phyloP scores from a whole-genome alignment of 2,888 invertebrate species.

The Eulithis testata region DNA sequence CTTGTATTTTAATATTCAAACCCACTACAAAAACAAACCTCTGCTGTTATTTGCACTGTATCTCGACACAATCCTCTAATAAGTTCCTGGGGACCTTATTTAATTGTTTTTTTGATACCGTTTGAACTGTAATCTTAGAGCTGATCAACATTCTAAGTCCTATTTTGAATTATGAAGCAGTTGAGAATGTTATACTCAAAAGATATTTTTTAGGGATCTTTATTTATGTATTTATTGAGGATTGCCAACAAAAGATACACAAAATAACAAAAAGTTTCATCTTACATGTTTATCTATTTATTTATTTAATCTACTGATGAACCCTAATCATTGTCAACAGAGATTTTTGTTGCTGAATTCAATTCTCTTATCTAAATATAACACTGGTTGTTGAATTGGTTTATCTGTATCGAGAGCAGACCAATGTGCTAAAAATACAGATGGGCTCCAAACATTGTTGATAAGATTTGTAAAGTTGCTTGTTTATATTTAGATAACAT shows the following conservation, averaged over 20 bases:
- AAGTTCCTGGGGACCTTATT: not conserved
- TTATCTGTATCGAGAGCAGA: slow-evolving; percentile 24
- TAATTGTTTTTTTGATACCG: not conserved
- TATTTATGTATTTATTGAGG: too few relatives aligned
- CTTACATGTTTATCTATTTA: too few relatives aligned
- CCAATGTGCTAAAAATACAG: not conserved
- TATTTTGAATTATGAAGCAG: slow-evolving; percentile 7
- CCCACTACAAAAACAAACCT: slow-evolving; percentile 33
- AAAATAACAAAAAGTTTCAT: too few relatives aligned
- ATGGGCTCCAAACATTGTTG: not conserved
- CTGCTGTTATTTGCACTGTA: not conserved
- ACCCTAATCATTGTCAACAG: not conserved
- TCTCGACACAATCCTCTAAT: not conserved
- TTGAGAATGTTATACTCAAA: slow-evolving; percentile 1
- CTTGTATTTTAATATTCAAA: slow-evolving; percentile 4
- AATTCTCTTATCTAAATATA: slow-evolving; percentile 5
- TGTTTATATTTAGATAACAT: too few relatives aligned
- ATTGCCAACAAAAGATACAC: too few relatives aligned
- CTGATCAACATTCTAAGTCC: not conserved
- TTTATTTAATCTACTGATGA: too few relatives aligned
- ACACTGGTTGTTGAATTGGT: slow-evolving; percentile 10
- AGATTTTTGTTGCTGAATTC: slow-evolving; percentile 1
- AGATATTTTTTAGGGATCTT: too few relatives aligned
- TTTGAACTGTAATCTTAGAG: not conserved
- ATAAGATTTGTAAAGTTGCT: too few relatives aligned